Conservation (phyloP, 2,888 invertebrate species). For the Habroteleia sp. region DNA sequence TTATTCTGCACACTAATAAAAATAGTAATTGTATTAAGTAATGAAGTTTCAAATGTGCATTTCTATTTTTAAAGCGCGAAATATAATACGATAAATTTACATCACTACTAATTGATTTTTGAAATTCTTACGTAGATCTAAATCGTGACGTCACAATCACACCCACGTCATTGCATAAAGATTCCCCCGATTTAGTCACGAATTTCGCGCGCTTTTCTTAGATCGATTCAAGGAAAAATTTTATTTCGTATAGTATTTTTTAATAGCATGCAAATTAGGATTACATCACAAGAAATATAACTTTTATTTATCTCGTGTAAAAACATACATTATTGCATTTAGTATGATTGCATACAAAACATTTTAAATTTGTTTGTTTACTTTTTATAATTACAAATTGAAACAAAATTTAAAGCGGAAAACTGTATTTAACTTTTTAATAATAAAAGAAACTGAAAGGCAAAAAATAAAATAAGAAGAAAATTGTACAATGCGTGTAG, state of each 20-base stretch:
- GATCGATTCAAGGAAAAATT: not conserved
- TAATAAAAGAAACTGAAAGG: too few species aligned
- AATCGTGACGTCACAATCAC: slow-evolving; percentile 11
- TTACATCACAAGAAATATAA: too few species aligned
- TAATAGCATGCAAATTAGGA: slow-evolving; percentile 2
- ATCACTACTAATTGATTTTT: slow-evolving; percentile 3
- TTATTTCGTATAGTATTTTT: not conserved
- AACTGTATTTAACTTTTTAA: too few species aligned
- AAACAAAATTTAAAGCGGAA: too few species aligned
- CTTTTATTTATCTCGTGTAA: not conserved
- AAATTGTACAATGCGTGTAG: too few species aligned
- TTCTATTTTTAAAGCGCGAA: too few species aligned
- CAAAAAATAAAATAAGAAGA: too few species aligned
- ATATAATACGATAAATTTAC: slow-evolving; percentile 8
- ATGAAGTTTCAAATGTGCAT: too few species aligned
- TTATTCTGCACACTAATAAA: too few species aligned
- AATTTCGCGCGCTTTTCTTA: slow-evolving; percentile 6
- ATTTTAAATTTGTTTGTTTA: not conserved
- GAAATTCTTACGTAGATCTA: slow-evolving; percentile 4
- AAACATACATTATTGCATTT: not conserved
- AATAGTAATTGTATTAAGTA: too few species aligned
- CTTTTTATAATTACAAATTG: too few species aligned
- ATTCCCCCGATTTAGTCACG: slow-evolving; percentile 1
- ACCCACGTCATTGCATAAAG: slow-evolving; percentile 5
- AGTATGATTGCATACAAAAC: slow-evolving; percentile 5